Evolutionary conservation across 1,140 invertebrate genomes (phyloP).

Genomic region (Sminthurinus signatus): DNA sequence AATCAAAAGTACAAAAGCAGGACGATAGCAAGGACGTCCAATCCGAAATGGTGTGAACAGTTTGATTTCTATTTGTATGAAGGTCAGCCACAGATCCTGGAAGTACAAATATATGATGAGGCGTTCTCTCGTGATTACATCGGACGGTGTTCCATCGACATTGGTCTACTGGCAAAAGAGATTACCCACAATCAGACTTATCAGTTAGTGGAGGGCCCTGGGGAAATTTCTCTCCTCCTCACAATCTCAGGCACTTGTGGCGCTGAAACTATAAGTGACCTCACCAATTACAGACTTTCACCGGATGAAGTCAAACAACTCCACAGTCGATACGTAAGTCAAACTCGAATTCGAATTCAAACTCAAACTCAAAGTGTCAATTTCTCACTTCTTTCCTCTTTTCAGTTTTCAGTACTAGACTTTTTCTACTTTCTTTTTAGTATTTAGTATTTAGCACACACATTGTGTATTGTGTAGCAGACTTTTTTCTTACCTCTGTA

Average conservation of each 20-base stretch:
- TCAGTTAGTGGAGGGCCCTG: constrained; percentile 80
- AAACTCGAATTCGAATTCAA: not conserved
- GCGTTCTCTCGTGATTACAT: constrained; percentile 29
- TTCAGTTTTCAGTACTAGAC: not conserved
- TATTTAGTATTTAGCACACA: too few species aligned
- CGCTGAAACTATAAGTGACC: constrained; percentile 82
- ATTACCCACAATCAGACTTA: constrained; percentile 83
- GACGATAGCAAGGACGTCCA: constrained; percentile 72
- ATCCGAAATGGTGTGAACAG: constrained; percentile 91
- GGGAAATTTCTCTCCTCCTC: constrained; percentile 77
- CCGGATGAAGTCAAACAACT: constrained; percentile 60
- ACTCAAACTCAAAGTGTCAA: not conserved
- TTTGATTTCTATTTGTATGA: constrained; percentile 96
- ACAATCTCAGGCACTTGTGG: constrained; percentile 92
- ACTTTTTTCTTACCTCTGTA: too few species aligned
- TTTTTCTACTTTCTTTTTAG: not conserved
- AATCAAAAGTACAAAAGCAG: constrained; percentile 98
- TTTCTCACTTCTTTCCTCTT: not conserved
- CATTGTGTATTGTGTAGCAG: too few species aligned
- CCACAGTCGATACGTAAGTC: constrained; percentile 66
- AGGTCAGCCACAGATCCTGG: constrained; percentile 74
- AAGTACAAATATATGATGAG: constrained; percentile 85
- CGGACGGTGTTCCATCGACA: constrained; percentile 68
- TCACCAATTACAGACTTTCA: constrained; percentile 75
- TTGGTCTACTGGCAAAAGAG: constrained; percentile 77